A percentile compares a stretch with the other conserved stretches of the same genome.
Evolutionary conservation across 2,113 vertebrate species (phyloP).

Genomic region (Pelecanoides urinatrix): DNA sequence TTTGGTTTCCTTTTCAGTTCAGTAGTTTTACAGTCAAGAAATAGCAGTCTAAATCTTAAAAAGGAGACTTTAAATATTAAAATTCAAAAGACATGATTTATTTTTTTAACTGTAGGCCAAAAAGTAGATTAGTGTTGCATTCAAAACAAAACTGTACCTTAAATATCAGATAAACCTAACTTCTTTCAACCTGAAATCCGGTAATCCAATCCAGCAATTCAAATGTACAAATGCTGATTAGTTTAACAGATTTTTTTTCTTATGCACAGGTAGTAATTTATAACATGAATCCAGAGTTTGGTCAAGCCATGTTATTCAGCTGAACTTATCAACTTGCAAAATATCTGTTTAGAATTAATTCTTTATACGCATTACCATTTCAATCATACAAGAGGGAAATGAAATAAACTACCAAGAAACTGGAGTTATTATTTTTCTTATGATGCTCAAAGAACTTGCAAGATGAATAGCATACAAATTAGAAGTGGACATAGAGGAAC

Average conservation of each 20-base stretch:
- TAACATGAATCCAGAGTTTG: neutral
- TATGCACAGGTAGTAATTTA: neutral
- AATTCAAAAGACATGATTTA: neutral
- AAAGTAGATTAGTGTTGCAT: neutral
- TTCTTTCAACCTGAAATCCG: neutral
- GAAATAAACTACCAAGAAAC: constrained; percentile 2
- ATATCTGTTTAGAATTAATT: constrained; percentile 8
- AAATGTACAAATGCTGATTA: neutral
- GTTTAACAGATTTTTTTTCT: neutral
- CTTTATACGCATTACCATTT: neutral
- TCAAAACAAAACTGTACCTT: neutral
- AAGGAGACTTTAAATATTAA: neutral
- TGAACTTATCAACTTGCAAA: neutral
- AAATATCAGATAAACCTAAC: neutral
- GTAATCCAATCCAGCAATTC: neutral
- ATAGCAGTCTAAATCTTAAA: neutral
- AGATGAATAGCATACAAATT: constrained; percentile 12
- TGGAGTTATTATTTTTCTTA: constrained; percentile 2
- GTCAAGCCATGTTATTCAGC: neutral
- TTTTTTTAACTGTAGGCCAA: neutral
- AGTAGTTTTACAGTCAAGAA: neutral
- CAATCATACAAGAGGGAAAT: neutral
- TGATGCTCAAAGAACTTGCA: neutral
- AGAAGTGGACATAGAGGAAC: neutral
- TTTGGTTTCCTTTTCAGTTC: neutral